These are phyloP conservation scores for Corydoras sp. DNA, from an alignment of 2,113 vertebrate species.

Conservation along the genomic window DNA sequence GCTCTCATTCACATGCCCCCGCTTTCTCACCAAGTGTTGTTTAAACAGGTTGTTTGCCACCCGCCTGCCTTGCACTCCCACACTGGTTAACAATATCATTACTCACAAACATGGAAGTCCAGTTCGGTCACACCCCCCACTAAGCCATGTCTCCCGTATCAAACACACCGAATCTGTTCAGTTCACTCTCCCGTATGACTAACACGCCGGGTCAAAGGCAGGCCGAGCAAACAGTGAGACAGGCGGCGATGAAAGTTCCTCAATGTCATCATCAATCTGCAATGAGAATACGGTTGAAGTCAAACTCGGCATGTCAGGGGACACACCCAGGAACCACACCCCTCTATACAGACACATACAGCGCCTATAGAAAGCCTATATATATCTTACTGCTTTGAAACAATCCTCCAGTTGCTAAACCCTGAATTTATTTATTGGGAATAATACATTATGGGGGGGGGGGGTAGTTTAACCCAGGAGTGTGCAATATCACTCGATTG, in stretches of 20 bases:
- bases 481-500: no score
- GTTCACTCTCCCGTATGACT: constrained; percentile 25
- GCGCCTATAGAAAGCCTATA: no score
- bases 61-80: not conserved
- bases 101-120: constrained; percentile 12
- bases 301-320: constrained; percentile 8
- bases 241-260: constrained; percentile 13
- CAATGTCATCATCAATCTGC: constrained; percentile 21
- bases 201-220: constrained; percentile 12
- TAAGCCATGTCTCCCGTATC: not conserved
- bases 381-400: no score
- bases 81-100: constrained; percentile 16
- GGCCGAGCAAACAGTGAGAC: constrained; percentile 24
- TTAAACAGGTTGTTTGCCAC: constrained; percentile 7
- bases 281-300: constrained; percentile 7
- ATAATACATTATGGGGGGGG: no score
- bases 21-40: not conserved
- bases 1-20: not conserved
- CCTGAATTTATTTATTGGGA: no score
- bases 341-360: not conserved
- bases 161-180: constrained; percentile 12
- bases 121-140: not conserved
- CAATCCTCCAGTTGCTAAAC: no score
- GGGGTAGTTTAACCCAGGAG: no score
- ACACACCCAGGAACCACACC: constrained; percentile 28